phyloP scores from a whole-genome alignment of 2,888 invertebrate species.

The Epirrhoe tristata region DNA sequence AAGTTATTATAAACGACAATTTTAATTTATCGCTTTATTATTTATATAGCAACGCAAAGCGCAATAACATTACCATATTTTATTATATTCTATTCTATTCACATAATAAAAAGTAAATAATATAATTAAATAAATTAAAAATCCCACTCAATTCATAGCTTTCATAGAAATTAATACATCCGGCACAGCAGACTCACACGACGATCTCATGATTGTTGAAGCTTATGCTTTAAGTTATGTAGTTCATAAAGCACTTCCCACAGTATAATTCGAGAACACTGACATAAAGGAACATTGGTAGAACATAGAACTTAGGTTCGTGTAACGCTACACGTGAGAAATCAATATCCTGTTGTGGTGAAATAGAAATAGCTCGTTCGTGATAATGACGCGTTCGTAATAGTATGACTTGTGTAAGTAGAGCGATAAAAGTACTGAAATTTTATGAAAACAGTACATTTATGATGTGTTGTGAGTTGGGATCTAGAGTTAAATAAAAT shows the following conservation, averaged over 20 bases:
- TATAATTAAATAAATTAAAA: not conserved
- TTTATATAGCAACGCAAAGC: too few relatives aligned
- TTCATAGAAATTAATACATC: not conserved
- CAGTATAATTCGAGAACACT: not conserved
- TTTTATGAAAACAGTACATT: not conserved
- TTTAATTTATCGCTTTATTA: too few relatives aligned
- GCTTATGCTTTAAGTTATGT: not conserved
- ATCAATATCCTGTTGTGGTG: constrained; percentile 43
- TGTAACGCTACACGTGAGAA: constrained; percentile 41
- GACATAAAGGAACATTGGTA: constrained; percentile 1
- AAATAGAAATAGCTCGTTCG: constrained; percentile 37
- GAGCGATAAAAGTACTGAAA: constrained; percentile 4
- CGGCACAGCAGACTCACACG: not conserved
- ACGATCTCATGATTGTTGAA: not conserved
- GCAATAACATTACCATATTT: too few relatives aligned
- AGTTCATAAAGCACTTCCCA: not conserved
- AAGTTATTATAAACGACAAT: too few relatives aligned
- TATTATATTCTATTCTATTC: too few relatives aligned
- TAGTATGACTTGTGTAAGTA: constrained; percentile 22
- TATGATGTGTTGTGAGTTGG: not conserved
- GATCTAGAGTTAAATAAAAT: not conserved
- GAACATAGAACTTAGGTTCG: constrained; percentile 29
- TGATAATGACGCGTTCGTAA: constrained; percentile 32
- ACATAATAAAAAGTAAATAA: not conserved
- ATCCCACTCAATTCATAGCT: not conserved